A percentile compares a stretch with the other conserved stretches of the same genome.
Conservation (phyloP, 1,140 invertebrate species). For the Papilio glaucus region DNA sequence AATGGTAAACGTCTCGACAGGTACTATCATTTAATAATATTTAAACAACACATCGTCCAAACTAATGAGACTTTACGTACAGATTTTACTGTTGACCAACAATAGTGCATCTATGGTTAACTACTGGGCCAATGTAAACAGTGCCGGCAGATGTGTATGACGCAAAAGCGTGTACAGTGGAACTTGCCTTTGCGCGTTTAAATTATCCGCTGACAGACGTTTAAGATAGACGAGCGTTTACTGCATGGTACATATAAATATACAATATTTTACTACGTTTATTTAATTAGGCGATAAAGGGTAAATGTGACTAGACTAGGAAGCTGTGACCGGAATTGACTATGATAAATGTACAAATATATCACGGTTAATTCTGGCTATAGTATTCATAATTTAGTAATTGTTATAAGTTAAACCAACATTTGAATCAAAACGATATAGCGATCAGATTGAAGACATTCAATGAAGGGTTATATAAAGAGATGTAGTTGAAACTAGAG, state of each 20-base stretch:
- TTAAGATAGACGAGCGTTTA: background rate
- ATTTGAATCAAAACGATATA: too few relatives aligned
- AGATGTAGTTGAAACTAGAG: background rate
- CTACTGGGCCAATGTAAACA: slow-evolving; percentile 42
- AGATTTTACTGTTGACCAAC: slow-evolving; percentile 41
- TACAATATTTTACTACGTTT: slow-evolving; percentile 12
- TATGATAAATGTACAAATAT: background rate
- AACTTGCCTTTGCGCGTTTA: slow-evolving; percentile 7
- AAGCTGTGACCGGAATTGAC: background rate
- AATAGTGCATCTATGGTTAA: slow-evolving; percentile 42
- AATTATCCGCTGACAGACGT: slow-evolving; percentile 2
- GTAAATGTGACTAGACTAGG: background rate
- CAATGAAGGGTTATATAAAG: background rate
- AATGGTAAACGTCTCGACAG: too few relatives aligned
- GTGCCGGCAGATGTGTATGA: slow-evolving; percentile 40
- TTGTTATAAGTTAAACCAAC: too few relatives aligned
- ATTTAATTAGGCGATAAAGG: slow-evolving; percentile 8
- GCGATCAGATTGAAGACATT: background rate
- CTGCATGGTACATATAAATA: slow-evolving; percentile 1
- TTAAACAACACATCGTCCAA: too few relatives aligned
- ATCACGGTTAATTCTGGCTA: background rate
- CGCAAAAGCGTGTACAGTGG: slow-evolving; percentile 33
- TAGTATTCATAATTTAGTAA: too few relatives aligned
- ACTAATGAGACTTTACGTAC: background rate
- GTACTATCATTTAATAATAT: too few relatives aligned